Conservation (phyloP, 1,140 invertebrate species). For the Melitaea cinxia region DNA sequence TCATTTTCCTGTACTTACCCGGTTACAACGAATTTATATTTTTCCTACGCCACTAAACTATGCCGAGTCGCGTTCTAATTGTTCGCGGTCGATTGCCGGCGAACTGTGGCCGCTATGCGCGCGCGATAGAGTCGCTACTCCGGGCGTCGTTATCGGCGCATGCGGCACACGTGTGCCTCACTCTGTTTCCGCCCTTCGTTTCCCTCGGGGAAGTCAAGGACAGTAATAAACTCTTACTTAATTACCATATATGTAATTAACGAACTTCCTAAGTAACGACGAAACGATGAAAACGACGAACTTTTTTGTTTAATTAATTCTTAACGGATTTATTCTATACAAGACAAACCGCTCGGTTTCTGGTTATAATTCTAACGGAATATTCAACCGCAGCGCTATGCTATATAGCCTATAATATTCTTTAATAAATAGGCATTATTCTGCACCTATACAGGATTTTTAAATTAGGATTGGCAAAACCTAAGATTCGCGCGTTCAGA, state of each 20-base stretch:
- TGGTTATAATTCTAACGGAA: too few relatives aligned
- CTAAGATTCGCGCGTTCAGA: too few relatives aligned
- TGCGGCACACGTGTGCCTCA: constrained; percentile 60
- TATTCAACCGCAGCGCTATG: too few relatives aligned
- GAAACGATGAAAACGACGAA: too few relatives aligned
- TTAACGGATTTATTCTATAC: too few relatives aligned
- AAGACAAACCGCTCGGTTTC: too few relatives aligned
- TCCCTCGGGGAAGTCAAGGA: constrained; percentile 63
- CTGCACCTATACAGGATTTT: too few relatives aligned
- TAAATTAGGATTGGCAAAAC: too few relatives aligned
- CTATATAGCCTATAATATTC: too few relatives aligned
- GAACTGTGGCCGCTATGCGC: not conserved
- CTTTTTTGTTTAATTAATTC: not conserved
- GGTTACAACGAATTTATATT: constrained; percentile 52
- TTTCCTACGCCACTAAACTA: constrained; percentile 49
- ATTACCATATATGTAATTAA: constrained; percentile 61
- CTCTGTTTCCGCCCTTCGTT: constrained; percentile 69
- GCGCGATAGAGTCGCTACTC: constrained; percentile 9
- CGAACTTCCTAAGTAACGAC: constrained; percentile 27
- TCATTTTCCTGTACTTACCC: constrained; percentile 58
- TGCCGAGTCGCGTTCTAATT: constrained; percentile 23
- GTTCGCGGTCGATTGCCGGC: not conserved
- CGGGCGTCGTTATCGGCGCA: constrained; percentile 58
- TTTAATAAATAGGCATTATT: too few relatives aligned
- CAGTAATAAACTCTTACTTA: constrained; percentile 64